Base-by-base conservation (phyloP, 2,797 vertebrate species). In the Hydrolagus colliei region DNA sequence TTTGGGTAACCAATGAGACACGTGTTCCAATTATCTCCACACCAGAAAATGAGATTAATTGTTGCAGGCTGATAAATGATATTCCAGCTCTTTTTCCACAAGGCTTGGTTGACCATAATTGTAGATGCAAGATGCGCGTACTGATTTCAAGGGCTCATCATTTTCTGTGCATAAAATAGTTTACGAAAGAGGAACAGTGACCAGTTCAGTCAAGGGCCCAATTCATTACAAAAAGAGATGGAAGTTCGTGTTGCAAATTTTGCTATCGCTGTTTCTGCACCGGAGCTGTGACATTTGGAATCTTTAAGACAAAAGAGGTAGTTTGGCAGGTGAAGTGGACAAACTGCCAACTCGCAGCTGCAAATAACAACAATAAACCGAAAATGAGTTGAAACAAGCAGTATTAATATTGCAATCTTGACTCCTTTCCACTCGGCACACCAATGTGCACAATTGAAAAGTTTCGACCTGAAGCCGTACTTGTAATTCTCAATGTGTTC, bases 21-120 rank as follows among this genome's bases (percentile, higher is more conserved):
- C 14, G 63, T 41, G 65, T 71, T 67, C 79, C 41, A 82, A 82
- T 82, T 84, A 84, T 71, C 35, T 84, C 79, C 18, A 52, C 32
- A 71, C 32, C 79, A 84, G 65, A 35, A 71, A 68, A 71, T 4
- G n/a, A 71, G 61, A 84, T n/a, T 68, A 84, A 84, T 84, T 84
- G 41, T 41, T 71, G 35, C 79, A 71, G 32, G 16, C 32, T 5
- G 8, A 52, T 84, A 84, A 84, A 10, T 71, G 79, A 52, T 84
- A 65, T 84, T 52, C 2, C 6, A 52, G 65, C 27, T 84, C 20
- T 84, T 52, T 82, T 84, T 41, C 32, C 32, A 41, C 16, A 84
- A 84, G 35, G 32, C 65, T 16, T 20, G 9, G 79, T 84, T 84
- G 79, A 68, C 65, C 65, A 84, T 71, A 52, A 71, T 68, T 84